These are phyloP conservation scores for Drosophila heteroneura DNA, from an alignment of 2,888 invertebrate species.

Conservation along the genomic window DNA sequence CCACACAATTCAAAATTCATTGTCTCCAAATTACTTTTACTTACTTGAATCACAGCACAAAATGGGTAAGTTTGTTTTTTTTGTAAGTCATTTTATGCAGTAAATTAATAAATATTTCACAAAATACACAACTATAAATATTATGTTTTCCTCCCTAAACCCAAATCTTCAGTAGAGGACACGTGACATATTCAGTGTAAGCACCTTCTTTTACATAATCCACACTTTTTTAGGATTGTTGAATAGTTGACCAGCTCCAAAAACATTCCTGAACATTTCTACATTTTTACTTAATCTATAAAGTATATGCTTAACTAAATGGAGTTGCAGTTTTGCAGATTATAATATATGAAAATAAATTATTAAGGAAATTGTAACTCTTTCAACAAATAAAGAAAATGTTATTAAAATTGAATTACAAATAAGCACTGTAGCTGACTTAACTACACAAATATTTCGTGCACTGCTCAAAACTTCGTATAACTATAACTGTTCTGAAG, in stretches of 20 bases:
- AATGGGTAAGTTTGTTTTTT: background rate
- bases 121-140: background rate
- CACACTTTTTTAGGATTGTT: background rate
- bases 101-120: background rate
- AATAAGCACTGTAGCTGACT: constrained; percentile 2
- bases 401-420: background rate
- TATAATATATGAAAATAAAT: background rate
- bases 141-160: background rate
- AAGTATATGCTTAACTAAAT: background rate
- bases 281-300: background rate
- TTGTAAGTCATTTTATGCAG: background rate
- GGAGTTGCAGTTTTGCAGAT: background rate
- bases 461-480: background rate
- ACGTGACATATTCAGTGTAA: too few relatives aligned
- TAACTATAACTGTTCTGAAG: background rate
- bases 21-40: too few relatives aligned
- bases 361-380: background rate
- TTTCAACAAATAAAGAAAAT: background rate
- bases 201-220: too few relatives aligned
- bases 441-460: background rate
- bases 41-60: background rate
- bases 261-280: background rate
- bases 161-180: too few relatives aligned
- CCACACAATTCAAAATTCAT: too few relatives aligned
- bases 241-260: background rate